phyloP scores from a whole-genome alignment of 1,140 invertebrate species.

The Pygmarrhopalites habei region DNA sequence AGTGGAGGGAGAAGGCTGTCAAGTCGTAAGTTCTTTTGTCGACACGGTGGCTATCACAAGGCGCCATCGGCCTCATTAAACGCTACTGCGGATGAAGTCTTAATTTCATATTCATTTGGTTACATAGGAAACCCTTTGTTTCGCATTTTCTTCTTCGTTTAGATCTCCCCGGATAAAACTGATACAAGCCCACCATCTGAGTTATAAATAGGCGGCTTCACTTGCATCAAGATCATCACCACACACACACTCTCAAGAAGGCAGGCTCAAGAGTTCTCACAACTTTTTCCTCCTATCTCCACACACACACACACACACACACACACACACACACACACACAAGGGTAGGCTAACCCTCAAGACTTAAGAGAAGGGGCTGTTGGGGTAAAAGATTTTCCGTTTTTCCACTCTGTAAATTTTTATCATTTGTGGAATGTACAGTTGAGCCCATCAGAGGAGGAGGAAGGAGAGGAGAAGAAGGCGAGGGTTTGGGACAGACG shows the following conservation, averaged over 20 bases:
- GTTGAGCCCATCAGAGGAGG: too few species aligned
- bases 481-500: too few species aligned
- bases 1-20: constrained; percentile 9
- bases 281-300: background rate
- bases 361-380: too few species aligned
- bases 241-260: too few species aligned
- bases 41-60: constrained; percentile 35
- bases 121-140: constrained; percentile 21
- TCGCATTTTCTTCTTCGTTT: constrained; percentile 30
- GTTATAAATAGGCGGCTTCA: constrained; percentile 29
- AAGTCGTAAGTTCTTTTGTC: constrained; percentile 31
- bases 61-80: constrained; percentile 40
- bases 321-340: background rate
- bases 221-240: background rate
- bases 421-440: too few species aligned
- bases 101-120: constrained; percentile 33
- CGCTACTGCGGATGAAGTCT: constrained; percentile 36
- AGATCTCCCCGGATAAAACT: constrained; percentile 14
- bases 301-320: background rate
- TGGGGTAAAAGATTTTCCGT: too few species aligned
- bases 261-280: too few species aligned
- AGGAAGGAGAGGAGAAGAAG: too few species aligned
- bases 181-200: constrained; percentile 30
- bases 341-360: too few species aligned
- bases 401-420: too few species aligned